These are phyloP conservation scores for Echinometra lucunter DNA, from an alignment of 53 echinoderm and acorn worm species.

Conservation along the genomic window DNA sequence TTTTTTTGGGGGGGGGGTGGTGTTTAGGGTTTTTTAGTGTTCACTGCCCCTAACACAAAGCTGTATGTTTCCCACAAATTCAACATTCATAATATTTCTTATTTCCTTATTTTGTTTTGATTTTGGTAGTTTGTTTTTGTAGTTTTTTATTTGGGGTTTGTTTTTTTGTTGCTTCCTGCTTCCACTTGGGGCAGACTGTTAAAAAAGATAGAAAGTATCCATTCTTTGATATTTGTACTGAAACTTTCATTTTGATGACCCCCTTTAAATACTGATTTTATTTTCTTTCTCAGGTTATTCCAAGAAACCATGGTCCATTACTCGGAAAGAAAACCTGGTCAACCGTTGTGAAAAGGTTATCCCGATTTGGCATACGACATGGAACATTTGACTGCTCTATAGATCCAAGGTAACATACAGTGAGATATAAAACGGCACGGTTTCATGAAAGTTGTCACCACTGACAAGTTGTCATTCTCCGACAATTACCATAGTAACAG, in stretches of 20 bases:
- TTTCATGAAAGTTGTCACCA: no score
- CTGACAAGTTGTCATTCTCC: no score
- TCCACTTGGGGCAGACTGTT: not conserved
- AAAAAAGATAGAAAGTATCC: not conserved
- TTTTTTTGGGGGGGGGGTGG: no score
- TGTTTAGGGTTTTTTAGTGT: no score
- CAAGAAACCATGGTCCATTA: slow-evolving; percentile 73
- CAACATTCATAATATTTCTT: no score
- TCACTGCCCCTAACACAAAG: no score
- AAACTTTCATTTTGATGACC: no score
- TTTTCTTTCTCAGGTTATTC: slow-evolving; percentile 63
- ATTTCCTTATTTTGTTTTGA: no score
- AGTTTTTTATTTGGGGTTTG: not conserved
- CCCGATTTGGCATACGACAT: slow-evolving; percentile 88
- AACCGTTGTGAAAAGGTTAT: slow-evolving; percentile 82
- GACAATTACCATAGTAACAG: no score
- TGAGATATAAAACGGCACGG: no score
- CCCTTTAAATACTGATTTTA: not conserved
- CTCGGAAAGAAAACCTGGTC: slow-evolving; percentile 78
- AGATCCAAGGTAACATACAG: slow-evolving; percentile 74
- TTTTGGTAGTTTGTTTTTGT: no score
- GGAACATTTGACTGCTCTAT: slow-evolving; percentile 84
- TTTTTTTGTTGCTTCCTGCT: not conserved
- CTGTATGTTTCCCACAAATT: no score
- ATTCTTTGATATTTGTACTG: not conserved